These are phyloP conservation scores for Hirtodrosophila duncani DNA, from an alignment of 2,888 invertebrate species.

Conservation along the genomic window DNA sequence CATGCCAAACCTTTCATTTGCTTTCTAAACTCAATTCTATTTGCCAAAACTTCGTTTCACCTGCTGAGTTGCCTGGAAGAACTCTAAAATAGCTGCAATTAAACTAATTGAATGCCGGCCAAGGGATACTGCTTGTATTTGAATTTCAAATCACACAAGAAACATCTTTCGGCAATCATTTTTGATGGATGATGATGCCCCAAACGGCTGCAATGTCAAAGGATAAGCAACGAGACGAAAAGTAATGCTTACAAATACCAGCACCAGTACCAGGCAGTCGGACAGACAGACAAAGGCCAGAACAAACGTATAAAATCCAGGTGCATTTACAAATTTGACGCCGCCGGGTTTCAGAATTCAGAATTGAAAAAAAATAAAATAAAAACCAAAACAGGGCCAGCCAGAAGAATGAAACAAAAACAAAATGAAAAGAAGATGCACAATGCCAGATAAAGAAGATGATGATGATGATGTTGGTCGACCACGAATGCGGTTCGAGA, in stretches of 20 bases:
- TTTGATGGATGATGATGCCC: conserved; percentile 70
- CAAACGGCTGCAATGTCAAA: conserved; percentile 65
- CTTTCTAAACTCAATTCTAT: background rate
- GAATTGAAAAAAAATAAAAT: too few species aligned
- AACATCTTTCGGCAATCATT: conserved; percentile 70
- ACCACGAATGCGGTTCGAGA: conserved; percentile 64
- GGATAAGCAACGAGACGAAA: conserved; percentile 53
- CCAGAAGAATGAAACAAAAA: conserved; percentile 43
- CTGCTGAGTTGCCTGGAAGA: conserved; percentile 39
- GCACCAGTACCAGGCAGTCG: conserved; percentile 10
- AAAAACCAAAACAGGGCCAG: conserved; percentile 56
- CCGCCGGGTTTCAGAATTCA: conserved; percentile 59
- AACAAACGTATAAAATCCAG: conserved; percentile 58
- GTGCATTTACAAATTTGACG: conserved; percentile 74
- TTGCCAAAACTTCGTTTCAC: conserved; percentile 28
- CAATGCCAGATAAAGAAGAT: conserved; percentile 62
- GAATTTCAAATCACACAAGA: conserved; percentile 67
- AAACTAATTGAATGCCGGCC: conserved; percentile 58
- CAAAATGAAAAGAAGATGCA: conserved; percentile 56
- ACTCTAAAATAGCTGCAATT: conserved; percentile 50
- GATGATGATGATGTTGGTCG: conserved; percentile 51
- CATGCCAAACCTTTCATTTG: too few species aligned
- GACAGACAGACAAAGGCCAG: conserved; percentile 43
- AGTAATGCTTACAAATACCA: conserved; percentile 52
- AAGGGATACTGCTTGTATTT: conserved; percentile 35